Evolutionary conservation across 2,113 vertebrate genomes (phyloP).

Genomic region (Corvus cornix): DNA sequence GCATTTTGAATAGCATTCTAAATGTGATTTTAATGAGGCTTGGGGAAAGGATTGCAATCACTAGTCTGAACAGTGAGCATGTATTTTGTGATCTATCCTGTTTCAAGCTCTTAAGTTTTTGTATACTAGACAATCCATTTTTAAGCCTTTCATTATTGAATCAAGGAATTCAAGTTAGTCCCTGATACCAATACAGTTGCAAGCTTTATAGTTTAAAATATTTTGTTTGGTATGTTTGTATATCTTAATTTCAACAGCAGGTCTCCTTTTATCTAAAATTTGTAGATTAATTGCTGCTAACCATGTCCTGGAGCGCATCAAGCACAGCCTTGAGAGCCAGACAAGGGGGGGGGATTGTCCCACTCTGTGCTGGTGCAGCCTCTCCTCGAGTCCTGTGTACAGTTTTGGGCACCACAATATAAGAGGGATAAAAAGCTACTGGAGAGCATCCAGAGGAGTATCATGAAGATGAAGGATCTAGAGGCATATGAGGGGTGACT

Average conservation of each 20-base stretch:
- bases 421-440: background rate
- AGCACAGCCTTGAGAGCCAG: accelerated
- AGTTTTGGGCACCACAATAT: too few species aligned
- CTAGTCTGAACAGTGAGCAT: background rate
- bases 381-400: background rate
- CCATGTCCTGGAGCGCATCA: background rate
- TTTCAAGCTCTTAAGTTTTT: background rate
- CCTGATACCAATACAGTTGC: background rate
- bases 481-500: accelerated
- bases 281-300: background rate
- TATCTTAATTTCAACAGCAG: background rate
- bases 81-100: background rate
- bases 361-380: background rate
- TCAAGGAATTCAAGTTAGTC: background rate
- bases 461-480: too few species aligned
- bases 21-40: background rate
- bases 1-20: background rate
- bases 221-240: background rate
- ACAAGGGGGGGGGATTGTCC: background rate
- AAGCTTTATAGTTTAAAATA: background rate
- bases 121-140: background rate
- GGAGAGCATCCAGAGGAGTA: background rate
- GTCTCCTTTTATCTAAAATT: background rate
- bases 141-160: background rate
- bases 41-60: background rate